Evolutionary conservation across 1,140 invertebrate species (phyloP).

Genomic region (Anagrus nilaparvatae): DNA sequence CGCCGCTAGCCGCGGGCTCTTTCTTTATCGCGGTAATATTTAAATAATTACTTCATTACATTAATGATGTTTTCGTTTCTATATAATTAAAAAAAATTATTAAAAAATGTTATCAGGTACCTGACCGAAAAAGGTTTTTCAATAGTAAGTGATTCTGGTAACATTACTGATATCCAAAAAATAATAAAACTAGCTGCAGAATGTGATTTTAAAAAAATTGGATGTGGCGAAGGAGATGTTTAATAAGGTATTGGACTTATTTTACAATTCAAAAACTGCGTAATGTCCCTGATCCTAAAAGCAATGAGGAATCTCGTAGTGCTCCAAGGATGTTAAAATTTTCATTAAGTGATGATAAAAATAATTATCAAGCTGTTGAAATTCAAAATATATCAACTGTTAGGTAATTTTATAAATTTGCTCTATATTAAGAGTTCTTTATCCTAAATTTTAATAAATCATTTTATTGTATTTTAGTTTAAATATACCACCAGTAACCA

Average conservation of each 20-base stretch:
- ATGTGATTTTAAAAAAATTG: slow-evolving; percentile 68
- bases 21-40: no score
- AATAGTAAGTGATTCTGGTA: slow-evolving; percentile 53
- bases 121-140: slow-evolving; percentile 57
- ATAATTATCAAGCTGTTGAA: slow-evolving; percentile 65
- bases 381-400: slow-evolving; percentile 54
- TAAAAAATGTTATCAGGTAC: no score
- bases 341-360: slow-evolving; percentile 74
- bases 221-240: slow-evolving; percentile 50
- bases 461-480: slow-evolving; percentile 28
- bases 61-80: no score
- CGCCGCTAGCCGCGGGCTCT: no score
- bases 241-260: slow-evolving; percentile 63
- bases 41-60: no score
- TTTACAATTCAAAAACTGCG: slow-evolving; percentile 79
- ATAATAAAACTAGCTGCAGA: slow-evolving; percentile 58
- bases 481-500: slow-evolving; percentile 37
- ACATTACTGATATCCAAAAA: slow-evolving; percentile 49
- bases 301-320: slow-evolving; percentile 71
- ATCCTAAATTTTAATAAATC: slow-evolving; percentile 3
- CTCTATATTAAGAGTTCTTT: slow-evolving; percentile 7
- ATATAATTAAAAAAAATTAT: no score
- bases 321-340: slow-evolving; percentile 76
- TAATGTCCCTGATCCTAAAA: slow-evolving; percentile 82
- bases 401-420: no score